Conservation (phyloP, 1,140 invertebrate species). For the Eumaeus atala region DNA sequence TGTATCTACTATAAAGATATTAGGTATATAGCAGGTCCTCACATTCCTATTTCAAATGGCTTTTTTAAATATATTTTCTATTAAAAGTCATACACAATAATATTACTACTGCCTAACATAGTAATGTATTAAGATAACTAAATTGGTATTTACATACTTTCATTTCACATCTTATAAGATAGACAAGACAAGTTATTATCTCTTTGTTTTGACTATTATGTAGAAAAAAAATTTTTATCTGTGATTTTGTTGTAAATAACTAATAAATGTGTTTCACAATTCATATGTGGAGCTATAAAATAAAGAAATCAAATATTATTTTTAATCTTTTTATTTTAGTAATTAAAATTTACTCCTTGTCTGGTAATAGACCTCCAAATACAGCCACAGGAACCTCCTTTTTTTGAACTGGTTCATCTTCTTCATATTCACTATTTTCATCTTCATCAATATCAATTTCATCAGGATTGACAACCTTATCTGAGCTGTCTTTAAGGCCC, state of each 20-base stretch:
- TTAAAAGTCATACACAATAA: too few relatives aligned
- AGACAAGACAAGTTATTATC: too few relatives aligned
- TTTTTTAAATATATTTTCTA: too few relatives aligned
- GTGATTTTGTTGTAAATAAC: slow-evolving; percentile 43
- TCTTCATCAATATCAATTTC: slow-evolving; percentile 94
- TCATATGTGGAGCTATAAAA: background rate
- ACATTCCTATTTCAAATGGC: too few relatives aligned
- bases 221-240: background rate
- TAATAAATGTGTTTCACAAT: slow-evolving; percentile 32
- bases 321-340: slow-evolving; percentile 24
- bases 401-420: slow-evolving; percentile 84
- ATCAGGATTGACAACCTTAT: slow-evolving; percentile 90
- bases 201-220: too few relatives aligned
- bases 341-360: slow-evolving; percentile 37
- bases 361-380: slow-evolving; percentile 83
- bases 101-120: too few relatives aligned
- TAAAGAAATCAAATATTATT: slow-evolving; percentile 33
- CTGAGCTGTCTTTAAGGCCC: slow-evolving; percentile 81
- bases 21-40: too few relatives aligned
- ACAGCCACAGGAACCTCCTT: slow-evolving; percentile 88
- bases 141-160: too few relatives aligned
- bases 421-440: slow-evolving; percentile 79
- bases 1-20: too few relatives aligned
- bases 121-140: too few relatives aligned
- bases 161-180: too few relatives aligned